Conservation (phyloP, 30 jellyfish, hydroid and myxozoan species). For the Clytia hemisphaerica region DNA sequence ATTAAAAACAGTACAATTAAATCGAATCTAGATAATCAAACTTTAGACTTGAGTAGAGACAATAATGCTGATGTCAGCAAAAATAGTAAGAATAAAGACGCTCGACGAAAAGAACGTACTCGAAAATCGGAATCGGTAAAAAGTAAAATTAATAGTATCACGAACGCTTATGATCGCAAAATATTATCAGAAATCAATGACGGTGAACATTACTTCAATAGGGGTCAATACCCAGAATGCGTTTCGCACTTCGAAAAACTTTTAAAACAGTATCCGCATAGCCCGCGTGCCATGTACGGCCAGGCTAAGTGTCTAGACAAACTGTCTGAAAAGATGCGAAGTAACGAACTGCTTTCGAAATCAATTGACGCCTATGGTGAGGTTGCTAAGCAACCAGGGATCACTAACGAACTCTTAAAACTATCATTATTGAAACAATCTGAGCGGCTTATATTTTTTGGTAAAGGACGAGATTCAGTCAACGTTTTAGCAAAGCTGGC, state of each 20-base stretch:
- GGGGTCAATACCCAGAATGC: conserved; percentile 37
- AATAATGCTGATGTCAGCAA: too few species aligned
- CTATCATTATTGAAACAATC: conserved; percentile 37
- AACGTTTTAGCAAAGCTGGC: conserved; percentile 11
- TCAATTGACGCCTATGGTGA: conserved; percentile 28
- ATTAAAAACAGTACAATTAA: too few species aligned
- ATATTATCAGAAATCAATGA: conserved; percentile 26
- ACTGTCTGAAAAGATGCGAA: conserved; percentile 39
- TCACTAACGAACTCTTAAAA: conserved; percentile 45
- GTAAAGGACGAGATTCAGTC: conserved; percentile 28
- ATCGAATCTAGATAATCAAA: too few species aligned
- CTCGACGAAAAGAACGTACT: too few species aligned
- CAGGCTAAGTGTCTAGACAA: conserved; percentile 60
- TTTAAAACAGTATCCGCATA: conserved; percentile 31
- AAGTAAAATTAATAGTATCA: conserved; percentile 6
- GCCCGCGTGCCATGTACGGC: conserved; percentile 73
- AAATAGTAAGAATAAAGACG: too few species aligned
- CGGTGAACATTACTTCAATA: conserved; percentile 29
- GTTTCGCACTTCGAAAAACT: conserved; percentile 33
- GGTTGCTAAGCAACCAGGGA: conserved; percentile 37
- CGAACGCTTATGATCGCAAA: conserved; percentile 44
- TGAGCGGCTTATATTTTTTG: conserved; percentile 43
- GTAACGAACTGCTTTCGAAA: conserved; percentile 50
- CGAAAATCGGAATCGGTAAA: background rate
- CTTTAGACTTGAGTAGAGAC: too few species aligned